Conservation (phyloP, 1,140 invertebrate species). For the Drepana arcuata region DNA sequence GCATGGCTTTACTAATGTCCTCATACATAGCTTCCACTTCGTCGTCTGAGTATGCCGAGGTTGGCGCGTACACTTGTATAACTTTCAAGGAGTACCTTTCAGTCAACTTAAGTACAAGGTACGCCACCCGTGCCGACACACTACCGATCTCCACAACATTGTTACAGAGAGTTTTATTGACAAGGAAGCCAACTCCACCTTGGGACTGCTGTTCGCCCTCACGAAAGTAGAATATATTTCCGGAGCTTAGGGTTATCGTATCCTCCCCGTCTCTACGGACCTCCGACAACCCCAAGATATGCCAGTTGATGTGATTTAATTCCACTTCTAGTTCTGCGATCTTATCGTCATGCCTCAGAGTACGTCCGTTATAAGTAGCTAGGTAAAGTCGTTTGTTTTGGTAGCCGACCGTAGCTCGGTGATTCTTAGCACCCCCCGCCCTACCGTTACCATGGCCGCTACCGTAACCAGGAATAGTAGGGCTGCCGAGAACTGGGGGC, state of each 20-base stretch:
- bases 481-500: constrained; percentile 10
- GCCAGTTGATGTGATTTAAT: constrained; percentile 6
- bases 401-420: constrained; percentile 1
- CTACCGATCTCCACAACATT: too few relatives aligned
- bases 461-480: constrained; percentile 13
- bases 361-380: constrained; percentile 6
- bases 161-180: too few relatives aligned
- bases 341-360: constrained; percentile 5
- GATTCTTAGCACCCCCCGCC: constrained; percentile 16
- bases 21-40: constrained; percentile 24
- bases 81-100: constrained; percentile 20
- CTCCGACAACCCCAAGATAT: constrained; percentile 16
- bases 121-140: background rate
- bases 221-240: constrained; percentile 16
- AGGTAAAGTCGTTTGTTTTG: too few relatives aligned
- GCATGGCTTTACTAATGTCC: constrained; percentile 12
- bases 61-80: constrained; percentile 27
- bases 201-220: background rate
- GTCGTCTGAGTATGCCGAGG: constrained; percentile 11
- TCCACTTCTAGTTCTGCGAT: constrained; percentile 8
- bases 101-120: background rate
- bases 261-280: constrained; percentile 19
- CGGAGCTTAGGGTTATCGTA: constrained; percentile 12
- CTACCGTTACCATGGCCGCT: constrained; percentile 13
- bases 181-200: constrained; percentile 8